Evolutionary conservation across 2,797 vertebrate genomes (phyloP).

Genomic region (Hoplostethus mediterraneus): DNA sequence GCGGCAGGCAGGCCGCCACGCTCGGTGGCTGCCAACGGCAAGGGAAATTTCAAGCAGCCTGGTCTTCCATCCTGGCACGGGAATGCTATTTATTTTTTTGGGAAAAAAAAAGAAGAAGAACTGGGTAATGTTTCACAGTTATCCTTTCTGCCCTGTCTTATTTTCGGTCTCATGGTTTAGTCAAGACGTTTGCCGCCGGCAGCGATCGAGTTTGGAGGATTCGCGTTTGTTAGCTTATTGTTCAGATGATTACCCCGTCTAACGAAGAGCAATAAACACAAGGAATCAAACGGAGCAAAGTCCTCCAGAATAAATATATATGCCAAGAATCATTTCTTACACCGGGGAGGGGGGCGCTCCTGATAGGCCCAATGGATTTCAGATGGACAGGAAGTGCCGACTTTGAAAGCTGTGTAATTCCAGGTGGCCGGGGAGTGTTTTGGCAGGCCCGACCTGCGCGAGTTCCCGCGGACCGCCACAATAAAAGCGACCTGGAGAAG

Average conservation of each 20-base stretch:
- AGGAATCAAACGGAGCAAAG: constrained; percentile 54
- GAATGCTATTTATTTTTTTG: constrained; percentile 46
- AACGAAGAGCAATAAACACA: constrained; percentile 75
- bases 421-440: constrained; percentile 79
- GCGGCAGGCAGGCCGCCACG: constrained; percentile 59
- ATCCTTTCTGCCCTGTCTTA: constrained; percentile 48
- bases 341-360: constrained; percentile 66
- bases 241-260: constrained; percentile 74
- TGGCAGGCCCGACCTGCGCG: constrained; percentile 76
- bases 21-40: constrained; percentile 38
- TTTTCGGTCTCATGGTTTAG: constrained; percentile 61
- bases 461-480: constrained; percentile 60
- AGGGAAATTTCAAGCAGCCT: constrained; percentile 54
- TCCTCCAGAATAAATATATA: constrained; percentile 73
- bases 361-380: constrained; percentile 83
- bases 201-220: constrained; percentile 43
- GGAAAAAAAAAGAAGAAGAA: constrained; percentile 13
- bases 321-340: constrained; percentile 65
- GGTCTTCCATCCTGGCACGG: constrained; percentile 49
- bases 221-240: constrained; percentile 61
- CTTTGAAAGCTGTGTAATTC: constrained; percentile 77
- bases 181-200: constrained; percentile 60
- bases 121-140: constrained; percentile 32
- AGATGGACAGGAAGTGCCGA: constrained; percentile 84
- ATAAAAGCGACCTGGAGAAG: constrained; percentile 75